Evolutionary conservation across 2,888 invertebrate species (phyloP).

Genomic region (Drosophila stalkeri): DNA sequence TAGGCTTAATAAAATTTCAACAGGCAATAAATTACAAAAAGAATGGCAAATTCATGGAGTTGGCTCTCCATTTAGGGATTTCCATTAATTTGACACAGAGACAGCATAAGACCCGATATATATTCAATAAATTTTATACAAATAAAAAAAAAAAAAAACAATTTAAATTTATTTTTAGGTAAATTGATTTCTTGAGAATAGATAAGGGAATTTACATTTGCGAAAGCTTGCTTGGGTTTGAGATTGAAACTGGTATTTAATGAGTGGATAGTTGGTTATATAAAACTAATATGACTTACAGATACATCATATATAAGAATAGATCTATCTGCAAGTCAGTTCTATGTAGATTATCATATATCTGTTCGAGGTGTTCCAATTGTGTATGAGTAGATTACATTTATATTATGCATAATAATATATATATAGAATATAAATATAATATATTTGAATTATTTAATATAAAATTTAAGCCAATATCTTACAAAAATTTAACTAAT

Average conservation of each 20-base stretch:
- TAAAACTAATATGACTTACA: neutral
- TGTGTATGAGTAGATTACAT: neutral
- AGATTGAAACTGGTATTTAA: neutral
- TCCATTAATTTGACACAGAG: neutral
- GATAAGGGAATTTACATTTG: neutral
- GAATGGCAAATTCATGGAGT: neutral
- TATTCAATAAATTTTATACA: neutral
- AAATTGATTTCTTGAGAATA: conserved; percentile 1
- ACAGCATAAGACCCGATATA: neutral
- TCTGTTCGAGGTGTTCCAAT: too few species aligned
- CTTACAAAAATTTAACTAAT: neutral
- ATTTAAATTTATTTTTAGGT: neutral
- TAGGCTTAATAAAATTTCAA: neutral
- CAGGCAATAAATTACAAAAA: conserved; percentile 5
- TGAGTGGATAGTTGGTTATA: neutral
- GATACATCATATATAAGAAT: neutral
- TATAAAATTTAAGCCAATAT: too few species aligned
- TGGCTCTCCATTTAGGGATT: neutral
- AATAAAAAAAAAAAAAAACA: neutral
- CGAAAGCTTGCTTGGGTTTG: neutral
- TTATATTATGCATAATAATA: neutral
- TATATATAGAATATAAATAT: neutral
- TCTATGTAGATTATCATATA: neutral
- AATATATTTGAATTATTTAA: too few species aligned
- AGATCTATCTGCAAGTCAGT: neutral